Evolutionary conservation across 2,113 vertebrate species (phyloP).

Genomic region (Albula goreensis): DNA sequence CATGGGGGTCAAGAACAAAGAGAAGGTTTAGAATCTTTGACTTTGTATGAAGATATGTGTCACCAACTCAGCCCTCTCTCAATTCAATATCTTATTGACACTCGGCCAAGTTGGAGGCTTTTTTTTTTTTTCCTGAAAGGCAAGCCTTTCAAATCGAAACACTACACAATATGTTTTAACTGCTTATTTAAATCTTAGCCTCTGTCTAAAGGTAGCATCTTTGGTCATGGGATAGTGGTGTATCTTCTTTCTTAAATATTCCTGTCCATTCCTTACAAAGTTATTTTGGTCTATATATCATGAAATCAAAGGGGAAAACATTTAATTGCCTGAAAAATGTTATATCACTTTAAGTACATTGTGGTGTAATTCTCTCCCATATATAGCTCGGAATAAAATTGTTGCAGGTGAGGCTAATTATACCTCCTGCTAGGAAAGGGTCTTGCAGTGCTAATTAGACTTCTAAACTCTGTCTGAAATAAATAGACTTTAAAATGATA

Average conservation of each 20-base stretch:
- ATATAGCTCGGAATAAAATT: constrained; percentile 33
- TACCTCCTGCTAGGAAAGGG: constrained; percentile 50
- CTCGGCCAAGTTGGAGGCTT: constrained; percentile 4
- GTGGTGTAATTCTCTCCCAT: constrained; percentile 22
- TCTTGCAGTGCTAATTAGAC: constrained; percentile 58
- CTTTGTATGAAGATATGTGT: neutral
- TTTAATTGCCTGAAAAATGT: neutral
- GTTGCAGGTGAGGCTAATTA: constrained; percentile 62
- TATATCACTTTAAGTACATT: constrained; percentile 15
- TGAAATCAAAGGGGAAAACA: neutral
- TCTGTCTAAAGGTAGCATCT: neutral
- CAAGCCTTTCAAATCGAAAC: constrained; percentile 18
- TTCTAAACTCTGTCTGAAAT: constrained; percentile 56
- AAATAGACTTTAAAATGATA: constrained; percentile 34
- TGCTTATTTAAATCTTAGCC: neutral
- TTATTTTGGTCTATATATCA: neutral
- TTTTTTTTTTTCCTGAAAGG: constrained; percentile 19
- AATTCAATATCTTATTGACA: constrained; percentile 27
- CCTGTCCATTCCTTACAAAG: neutral
- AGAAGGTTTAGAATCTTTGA: neutral
- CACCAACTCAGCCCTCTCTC: constrained; percentile 8
- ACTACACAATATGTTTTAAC: constrained; percentile 13
- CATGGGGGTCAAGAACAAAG: no score
- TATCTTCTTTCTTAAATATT: neutral
- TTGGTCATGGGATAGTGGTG: neutral